These are phyloP conservation scores for Trididemnum miniatum DNA, from an alignment of 23 tunicate species.

Conservation along the genomic window DNA sequence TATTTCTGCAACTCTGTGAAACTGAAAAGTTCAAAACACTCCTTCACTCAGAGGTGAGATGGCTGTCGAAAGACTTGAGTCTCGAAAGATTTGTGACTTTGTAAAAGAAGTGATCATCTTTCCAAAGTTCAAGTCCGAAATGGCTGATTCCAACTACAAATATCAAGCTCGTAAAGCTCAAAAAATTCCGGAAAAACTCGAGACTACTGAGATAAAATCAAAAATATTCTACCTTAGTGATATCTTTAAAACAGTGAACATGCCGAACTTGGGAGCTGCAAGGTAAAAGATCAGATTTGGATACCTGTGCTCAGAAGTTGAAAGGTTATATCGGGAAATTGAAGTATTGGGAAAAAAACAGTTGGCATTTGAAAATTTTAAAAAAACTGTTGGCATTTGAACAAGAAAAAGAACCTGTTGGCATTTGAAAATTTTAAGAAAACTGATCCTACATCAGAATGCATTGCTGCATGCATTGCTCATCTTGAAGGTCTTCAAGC, in stretches of 20 bases:
- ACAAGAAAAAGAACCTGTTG: too few species aligned
- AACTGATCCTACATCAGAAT: constrained; percentile 32
- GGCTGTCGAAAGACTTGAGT: constrained; percentile 28
- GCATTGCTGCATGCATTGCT: constrained; percentile 29
- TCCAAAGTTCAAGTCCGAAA: constrained; percentile 24
- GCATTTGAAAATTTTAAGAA: too few species aligned
- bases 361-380: constrained; percentile 30
- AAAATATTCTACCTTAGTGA: constrained; percentile 37
- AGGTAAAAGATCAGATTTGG: constrained; percentile 31
- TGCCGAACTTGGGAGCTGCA: constrained; percentile 35
- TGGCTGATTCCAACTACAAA: constrained; percentile 30
- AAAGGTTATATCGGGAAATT: constrained; percentile 23
- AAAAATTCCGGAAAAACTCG: constrained; percentile 29
- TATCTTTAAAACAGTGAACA: constrained; percentile 25
- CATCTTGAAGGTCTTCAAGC: constrained; percentile 34
- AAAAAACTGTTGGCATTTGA: too few species aligned
- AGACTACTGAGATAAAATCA: constrained; percentile 30
- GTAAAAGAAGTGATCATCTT: constrained; percentile 16
- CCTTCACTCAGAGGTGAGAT: constrained; percentile 29
- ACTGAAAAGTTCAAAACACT: constrained; percentile 33
- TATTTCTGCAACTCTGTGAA: constrained; percentile 19
- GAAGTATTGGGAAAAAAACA: constrained; percentile 20
- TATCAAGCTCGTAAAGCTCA: constrained; percentile 9
- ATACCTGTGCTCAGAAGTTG: constrained; percentile 34
- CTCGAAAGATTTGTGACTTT: constrained; percentile 27